Base-by-base conservation (phyloP, 2,797 vertebrate species). In the Esox lucius region DNA sequence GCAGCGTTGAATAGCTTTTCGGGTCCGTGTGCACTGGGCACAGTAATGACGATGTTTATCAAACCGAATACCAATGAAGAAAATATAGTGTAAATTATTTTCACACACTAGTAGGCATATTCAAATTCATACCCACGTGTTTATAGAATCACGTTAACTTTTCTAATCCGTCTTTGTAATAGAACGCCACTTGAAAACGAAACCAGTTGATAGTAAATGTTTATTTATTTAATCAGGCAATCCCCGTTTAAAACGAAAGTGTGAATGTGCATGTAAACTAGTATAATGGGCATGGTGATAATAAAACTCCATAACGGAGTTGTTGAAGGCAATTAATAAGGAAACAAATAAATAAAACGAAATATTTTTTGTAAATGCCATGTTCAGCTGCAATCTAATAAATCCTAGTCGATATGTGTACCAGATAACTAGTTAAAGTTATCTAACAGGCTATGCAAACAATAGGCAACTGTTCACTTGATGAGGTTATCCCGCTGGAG, bases 401-500 rank as follows among this genome's bases (percentile, higher is more conserved):
- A 65, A 5, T 66, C 46, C 31, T 51, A 74, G 5, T 39, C 22
- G 59, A 59, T 59, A n/a, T 46, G 42, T 46, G 42, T 46, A 70
- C 42, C 35, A n/a, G 19, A 11, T 68, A 65, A 51, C 9, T 56
- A 66, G 68, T 13, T 15, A 64, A 35, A 28, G 31, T 16, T 46
- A 46, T 46, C 2, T 46, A 46, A 13, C 42, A 64, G 24, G 5
- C 49, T 28, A 35, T 61, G 62, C 15, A 11, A 42, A 70, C 69
- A 70, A 70, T 28, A 53, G 16, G 48, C 24, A 77, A 11, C 17
- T 81, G 24, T 77, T 71, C 74, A 70, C 73, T 26, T 71, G 46
- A 82, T 64, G 42, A 75, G 73, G 73, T 78, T 22, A 70, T 64
- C 49, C 8, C 28, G 33, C 26, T 48, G 69, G 67, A 62, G 70